phyloP scores from a whole-genome alignment of 2,888 invertebrate species.

The Drosophila koepferae region DNA sequence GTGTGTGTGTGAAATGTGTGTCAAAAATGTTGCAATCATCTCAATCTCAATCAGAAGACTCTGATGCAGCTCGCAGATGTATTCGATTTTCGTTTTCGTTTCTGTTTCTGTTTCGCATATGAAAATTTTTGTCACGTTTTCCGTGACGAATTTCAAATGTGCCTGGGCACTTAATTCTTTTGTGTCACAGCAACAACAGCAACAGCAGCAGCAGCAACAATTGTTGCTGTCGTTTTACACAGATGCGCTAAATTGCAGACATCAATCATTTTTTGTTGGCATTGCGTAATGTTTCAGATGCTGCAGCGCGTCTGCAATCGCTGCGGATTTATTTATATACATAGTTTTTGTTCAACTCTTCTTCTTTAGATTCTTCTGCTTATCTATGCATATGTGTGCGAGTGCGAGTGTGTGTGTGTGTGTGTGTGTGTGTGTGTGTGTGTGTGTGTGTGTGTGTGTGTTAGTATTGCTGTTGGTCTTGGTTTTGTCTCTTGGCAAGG shows the following conservation, averaged over 20 bases:
- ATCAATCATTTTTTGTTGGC: conserved; percentile 70
- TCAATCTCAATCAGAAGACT: conserved; percentile 61
- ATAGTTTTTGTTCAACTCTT: neutral
- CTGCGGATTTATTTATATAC: neutral
- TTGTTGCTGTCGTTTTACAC: conserved; percentile 67
- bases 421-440: conserved; percentile 5
- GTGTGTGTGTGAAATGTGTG: conserved; percentile 73
- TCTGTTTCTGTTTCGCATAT: conserved; percentile 53
- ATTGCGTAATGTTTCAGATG: conserved; percentile 69
- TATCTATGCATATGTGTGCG: conserved; percentile 3
- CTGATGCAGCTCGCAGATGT: conserved; percentile 20
- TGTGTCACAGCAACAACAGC: conserved; percentile 52
- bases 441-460: conserved; percentile 13
- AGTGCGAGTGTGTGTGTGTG: conserved; percentile 9
- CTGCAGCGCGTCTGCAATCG: conserved; percentile 21
- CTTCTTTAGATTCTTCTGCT: conserved; percentile 51
- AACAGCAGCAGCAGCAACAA: conserved; percentile 24
- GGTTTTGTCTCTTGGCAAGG: conserved; percentile 65
- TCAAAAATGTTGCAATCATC: conserved; percentile 77
- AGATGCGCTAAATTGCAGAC: conserved; percentile 79
- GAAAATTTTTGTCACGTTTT: conserved; percentile 79
- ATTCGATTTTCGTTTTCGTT: conserved; percentile 29
- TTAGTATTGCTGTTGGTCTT: conserved; percentile 35
- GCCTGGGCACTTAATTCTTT: conserved; percentile 79
- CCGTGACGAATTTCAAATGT: conserved; percentile 80